Base-by-base conservation (phyloP, 2,113 vertebrate genomes). In the Neotoma lepida region DNA sequence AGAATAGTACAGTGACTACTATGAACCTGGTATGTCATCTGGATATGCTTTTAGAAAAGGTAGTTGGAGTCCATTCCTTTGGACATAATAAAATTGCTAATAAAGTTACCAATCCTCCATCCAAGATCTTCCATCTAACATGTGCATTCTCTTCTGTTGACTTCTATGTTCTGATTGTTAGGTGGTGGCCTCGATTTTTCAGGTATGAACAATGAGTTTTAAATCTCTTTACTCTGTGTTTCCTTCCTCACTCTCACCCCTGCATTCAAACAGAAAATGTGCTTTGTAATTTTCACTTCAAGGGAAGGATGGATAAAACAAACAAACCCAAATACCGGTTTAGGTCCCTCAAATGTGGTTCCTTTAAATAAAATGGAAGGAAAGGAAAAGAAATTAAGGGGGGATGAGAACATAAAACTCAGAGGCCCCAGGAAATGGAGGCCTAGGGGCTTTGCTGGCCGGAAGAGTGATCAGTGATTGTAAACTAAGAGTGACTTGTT, bases 1-100 rank as follows among this genome's bases (percentile, higher is more conserved):
- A 46, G 68, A 2, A 22, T 13, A 0, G 13, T 41, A 15, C 30
- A 24, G 13, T 33, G 20, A 58, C 9, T n/a, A 22, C 2, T 2
- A 0, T 22, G 51, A 88, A 22, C 5, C 12, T 41, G 20, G 51
- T 56, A 15, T 28, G 18, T 56, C 41, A 28, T 15, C 1, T 82
- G 26, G 20, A 30, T n/a, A 0, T 15, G 46, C 3, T 78, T 92
- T 35, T 92, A 6, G n/a, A 35, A 81, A 22, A 28, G 9, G 39
- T 46, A 8, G 7, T 30, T 61, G 71, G 26, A 89, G 77, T 68
- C 33, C 22, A 49, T 24, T 88, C 90, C 30, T 94, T 68, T 6
- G 17, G 78, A 10, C 39, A 39, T 49, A 58, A 78, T 51, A 77
- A 39, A 89, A 56, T 39, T 39, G 20, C 33, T 92, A 66, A 71